These are phyloP conservation scores for Synanthedon vespiformis DNA, from an alignment of 2,888 invertebrate species.

Conservation along the genomic window DNA sequence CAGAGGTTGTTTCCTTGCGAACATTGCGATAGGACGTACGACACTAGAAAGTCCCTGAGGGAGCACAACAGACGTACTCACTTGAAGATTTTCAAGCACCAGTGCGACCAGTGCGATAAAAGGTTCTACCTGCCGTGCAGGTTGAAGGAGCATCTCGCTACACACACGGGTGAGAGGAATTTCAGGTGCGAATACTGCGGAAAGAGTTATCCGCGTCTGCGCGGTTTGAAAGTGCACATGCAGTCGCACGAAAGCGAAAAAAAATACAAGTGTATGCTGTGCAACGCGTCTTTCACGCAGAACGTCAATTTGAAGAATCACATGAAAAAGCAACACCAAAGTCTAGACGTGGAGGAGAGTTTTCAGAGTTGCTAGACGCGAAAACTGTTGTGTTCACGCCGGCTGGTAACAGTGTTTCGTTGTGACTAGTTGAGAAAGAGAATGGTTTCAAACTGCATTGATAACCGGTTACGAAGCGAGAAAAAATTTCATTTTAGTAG, in stretches of 20 bases:
- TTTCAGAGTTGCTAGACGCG: constrained; percentile 7
- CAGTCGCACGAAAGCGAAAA: constrained; percentile 66
- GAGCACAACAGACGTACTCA: constrained; percentile 50
- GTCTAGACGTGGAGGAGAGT: constrained; percentile 20
- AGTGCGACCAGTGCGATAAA: constrained; percentile 66
- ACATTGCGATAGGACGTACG: constrained; percentile 49
- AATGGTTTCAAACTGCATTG: no score
- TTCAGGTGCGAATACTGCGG: constrained; percentile 52
- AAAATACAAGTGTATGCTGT: constrained; percentile 61
- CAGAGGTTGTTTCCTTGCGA: constrained; percentile 43
- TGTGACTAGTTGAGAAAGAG: no score
- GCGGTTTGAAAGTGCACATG: constrained; percentile 65
- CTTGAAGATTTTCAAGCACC: constrained; percentile 52
- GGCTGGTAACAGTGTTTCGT: no score
- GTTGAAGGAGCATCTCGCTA: constrained; percentile 52
- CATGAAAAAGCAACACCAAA: constrained; percentile 55
- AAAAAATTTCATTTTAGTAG: no score
- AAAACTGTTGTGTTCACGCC: no score
- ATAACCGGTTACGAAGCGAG: no score
- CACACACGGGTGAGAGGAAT: constrained; percentile 56
- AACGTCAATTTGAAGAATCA: constrained; percentile 69
- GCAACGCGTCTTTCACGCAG: constrained; percentile 67
- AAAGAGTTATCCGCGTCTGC: constrained; percentile 46
- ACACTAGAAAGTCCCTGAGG: constrained; percentile 44
- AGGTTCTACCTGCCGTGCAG: constrained; percentile 58